A percentile compares a stretch with the other conserved stretches of the same genome.
These are phyloP conservation scores for Apantesis nais DNA, from an alignment of 2,888 invertebrate species.

Conservation along the genomic window DNA sequence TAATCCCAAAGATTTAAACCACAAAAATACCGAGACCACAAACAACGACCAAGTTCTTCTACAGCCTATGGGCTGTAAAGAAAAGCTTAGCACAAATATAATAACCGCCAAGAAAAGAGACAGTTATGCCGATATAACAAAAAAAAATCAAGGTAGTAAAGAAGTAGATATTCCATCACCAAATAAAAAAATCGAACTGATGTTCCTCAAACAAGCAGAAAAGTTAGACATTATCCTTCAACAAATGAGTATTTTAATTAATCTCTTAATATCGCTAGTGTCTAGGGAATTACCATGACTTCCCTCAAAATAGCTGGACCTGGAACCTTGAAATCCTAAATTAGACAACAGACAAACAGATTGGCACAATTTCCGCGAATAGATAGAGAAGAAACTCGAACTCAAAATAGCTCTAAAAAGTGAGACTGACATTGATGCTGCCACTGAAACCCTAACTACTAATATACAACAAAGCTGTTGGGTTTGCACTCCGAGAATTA, in stretches of 20 bases:
- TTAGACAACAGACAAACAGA: neutral
- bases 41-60: no score
- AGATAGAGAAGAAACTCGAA: conserved; percentile 1
- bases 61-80: no score
- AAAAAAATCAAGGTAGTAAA: no score
- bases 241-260: neutral
- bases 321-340: neutral
- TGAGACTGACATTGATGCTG: neutral
- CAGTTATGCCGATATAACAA: no score
- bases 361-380: neutral
- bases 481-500: neutral
- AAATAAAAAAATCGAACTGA: neutral
- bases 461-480: neutral
- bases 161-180: neutral
- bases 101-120: neutral
- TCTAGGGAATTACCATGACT: neutral
- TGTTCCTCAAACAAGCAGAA: neutral
- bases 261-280: neutral
- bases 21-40: no score
- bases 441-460: neutral
- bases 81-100: no score
- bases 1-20: no score
- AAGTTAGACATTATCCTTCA: neutral
- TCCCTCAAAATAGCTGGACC: neutral
- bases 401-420: conserved; percentile 2